A percentile compares a stretch with the other conserved stretches of the same genome.
Conservation (phyloP, 92 coral and sea anemone genomes). For the Paragorgia papillata region DNA sequence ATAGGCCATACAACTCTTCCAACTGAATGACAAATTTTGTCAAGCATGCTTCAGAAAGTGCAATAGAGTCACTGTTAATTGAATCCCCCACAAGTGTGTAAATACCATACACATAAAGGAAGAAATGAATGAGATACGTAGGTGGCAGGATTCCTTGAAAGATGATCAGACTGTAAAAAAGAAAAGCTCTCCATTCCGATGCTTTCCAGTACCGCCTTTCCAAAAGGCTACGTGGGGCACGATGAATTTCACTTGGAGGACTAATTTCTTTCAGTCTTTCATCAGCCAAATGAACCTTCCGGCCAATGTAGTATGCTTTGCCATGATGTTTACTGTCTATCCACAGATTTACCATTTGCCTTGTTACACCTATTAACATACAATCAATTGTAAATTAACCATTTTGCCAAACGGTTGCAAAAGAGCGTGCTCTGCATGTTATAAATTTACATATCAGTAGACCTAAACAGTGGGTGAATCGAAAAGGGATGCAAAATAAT, state of each 20-base stretch:
- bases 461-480: no score
- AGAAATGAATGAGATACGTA: background rate
- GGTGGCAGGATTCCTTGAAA: conserved; percentile 13
- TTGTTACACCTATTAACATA: background rate
- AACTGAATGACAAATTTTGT: no score
- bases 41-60: conserved; percentile 17
- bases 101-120: no score
- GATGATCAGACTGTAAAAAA: conserved; percentile 10
- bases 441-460: no score
- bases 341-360: no score
- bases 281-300: conserved; percentile 11
- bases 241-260: conserved; percentile 31
- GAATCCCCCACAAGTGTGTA: conserved; percentile 28
- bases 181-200: no score
- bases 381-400: no score
- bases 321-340: conserved; percentile 15
- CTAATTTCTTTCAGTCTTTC: conserved; percentile 15
- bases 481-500: no score
- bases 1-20: conserved; percentile 20
- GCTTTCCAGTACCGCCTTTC: conserved; percentile 22
- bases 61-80: conserved; percentile 4
- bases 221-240: conserved; percentile 19
- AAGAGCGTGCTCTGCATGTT: no score
- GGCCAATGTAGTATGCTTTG: conserved; percentile 26
- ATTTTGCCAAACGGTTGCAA: no score